These are phyloP conservation scores for Xestoiulus laeticollis DNA, from an alignment of 2,888 invertebrate species.

Conservation along the genomic window DNA sequence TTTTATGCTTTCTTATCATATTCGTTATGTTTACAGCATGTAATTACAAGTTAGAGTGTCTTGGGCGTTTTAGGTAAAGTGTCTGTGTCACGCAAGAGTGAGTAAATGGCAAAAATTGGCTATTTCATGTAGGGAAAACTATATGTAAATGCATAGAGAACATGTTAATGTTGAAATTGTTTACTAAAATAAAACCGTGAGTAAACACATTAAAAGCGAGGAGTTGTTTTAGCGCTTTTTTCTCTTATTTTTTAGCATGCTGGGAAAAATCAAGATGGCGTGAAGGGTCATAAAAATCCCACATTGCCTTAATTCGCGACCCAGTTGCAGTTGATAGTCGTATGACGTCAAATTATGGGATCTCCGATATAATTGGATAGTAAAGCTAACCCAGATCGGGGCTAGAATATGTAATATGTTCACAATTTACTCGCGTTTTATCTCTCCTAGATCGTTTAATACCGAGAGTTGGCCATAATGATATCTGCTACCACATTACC, in stretches of 20 bases:
- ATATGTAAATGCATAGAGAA: neutral
- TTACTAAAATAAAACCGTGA: neutral
- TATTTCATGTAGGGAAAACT: neutral
- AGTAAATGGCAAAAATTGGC: neutral
- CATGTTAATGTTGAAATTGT: neutral
- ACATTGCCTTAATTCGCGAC: neutral
- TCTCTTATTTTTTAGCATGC: neutral
- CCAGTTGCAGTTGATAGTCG: neutral
- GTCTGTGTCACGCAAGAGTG: neutral
- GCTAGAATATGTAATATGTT: conserved; percentile 25
- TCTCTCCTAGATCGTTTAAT: neutral
- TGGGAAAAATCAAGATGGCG: neutral
- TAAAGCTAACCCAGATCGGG: neutral
- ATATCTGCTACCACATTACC: conserved; percentile 21
- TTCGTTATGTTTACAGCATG: too few species aligned
- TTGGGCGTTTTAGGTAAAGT: too few species aligned
- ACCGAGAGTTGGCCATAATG: neutral
- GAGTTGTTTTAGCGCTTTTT: neutral
- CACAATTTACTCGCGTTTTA: neutral
- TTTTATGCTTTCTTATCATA: too few species aligned
- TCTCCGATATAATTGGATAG: neutral
- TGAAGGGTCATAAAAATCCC: neutral
- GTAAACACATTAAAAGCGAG: neutral
- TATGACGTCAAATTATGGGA: conserved; percentile 8
- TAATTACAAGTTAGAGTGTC: too few species aligned